Conservation (phyloP, 1,140 invertebrate species). For the Drosophila athabasca region DNA sequence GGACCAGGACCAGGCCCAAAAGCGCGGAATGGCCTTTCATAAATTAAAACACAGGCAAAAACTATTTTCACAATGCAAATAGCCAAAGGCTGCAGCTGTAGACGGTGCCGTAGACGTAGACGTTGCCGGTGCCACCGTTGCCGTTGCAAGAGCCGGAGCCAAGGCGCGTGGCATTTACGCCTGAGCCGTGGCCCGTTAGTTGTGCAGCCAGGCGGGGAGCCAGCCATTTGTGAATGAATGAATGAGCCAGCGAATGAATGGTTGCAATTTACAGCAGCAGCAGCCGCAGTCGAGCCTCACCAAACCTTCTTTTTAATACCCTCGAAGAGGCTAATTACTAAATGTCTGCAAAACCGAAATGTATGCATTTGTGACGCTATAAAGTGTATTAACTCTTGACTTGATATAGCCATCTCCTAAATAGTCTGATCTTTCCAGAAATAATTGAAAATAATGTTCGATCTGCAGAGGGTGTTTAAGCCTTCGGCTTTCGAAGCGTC, state of each 20-base stretch:
- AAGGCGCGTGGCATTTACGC: constrained; percentile 50
- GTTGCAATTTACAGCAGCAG: constrained; percentile 71
- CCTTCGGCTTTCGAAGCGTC: too few species aligned
- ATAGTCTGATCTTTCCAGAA: too few species aligned
- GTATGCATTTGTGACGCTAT: too few species aligned
- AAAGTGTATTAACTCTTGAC: too few species aligned
- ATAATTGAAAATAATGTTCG: too few species aligned
- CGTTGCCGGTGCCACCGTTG: background rate
- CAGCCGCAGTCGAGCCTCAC: constrained; percentile 20
- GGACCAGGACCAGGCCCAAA: constrained; percentile 1
- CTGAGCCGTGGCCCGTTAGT: constrained; percentile 17
- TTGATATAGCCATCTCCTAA: too few species aligned
- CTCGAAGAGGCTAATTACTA: too few species aligned
- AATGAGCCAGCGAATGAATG: constrained; percentile 70
- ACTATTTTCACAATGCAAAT: constrained; percentile 26
- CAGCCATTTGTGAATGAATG: constrained; percentile 67
- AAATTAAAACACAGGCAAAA: constrained; percentile 58
- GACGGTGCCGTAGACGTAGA: constrained; percentile 11
- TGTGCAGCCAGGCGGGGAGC: constrained; percentile 53
- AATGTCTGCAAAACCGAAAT: too few species aligned
- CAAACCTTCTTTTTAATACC: constrained; percentile 26
- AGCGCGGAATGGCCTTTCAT: constrained; percentile 47
- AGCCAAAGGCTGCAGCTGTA: constrained; percentile 9
- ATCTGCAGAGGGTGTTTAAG: too few species aligned
- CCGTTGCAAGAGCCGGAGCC: constrained; percentile 1